These are phyloP conservation scores for Mustelus asterias DNA, from an alignment of 2,113 vertebrate species.

Conservation along the genomic window DNA sequence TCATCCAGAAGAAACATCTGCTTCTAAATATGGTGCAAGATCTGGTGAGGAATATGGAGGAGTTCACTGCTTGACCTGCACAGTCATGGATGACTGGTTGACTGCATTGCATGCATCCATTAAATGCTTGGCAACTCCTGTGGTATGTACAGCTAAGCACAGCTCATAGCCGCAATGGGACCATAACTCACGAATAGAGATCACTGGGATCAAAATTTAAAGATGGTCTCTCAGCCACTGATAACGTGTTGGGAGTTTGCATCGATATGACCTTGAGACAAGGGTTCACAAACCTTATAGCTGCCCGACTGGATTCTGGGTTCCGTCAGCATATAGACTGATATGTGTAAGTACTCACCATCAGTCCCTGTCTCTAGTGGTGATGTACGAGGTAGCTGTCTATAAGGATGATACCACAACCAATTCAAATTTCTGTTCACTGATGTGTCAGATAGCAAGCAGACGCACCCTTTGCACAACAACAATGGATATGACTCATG, in stretches of 20 bases:
- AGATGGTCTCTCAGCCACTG: not conserved
- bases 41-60: not conserved
- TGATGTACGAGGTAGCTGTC: not conserved
- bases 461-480: not conserved
- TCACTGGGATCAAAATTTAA: not conserved
- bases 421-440: not conserved
- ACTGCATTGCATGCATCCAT: not conserved
- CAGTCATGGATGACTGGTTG: not conserved
- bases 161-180: not conserved
- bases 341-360: not conserved
- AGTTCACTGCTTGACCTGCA: not conserved
- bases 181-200: not conserved
- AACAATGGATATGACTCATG: not conserved
- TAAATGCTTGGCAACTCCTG: not conserved
- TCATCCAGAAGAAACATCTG: not conserved
- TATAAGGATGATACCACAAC: not conserved
- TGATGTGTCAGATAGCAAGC: not conserved
- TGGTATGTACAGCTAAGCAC: not conserved
- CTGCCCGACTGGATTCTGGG: not conserved
- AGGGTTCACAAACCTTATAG: not conserved
- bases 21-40: not conserved
- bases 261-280: not conserved
- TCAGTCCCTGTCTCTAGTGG: not conserved
- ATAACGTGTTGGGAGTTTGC: not conserved
- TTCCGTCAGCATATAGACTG: not conserved